Evolutionary conservation across 2,888 invertebrate species (phyloP).

Genomic region (Stegophylla sp.): DNA sequence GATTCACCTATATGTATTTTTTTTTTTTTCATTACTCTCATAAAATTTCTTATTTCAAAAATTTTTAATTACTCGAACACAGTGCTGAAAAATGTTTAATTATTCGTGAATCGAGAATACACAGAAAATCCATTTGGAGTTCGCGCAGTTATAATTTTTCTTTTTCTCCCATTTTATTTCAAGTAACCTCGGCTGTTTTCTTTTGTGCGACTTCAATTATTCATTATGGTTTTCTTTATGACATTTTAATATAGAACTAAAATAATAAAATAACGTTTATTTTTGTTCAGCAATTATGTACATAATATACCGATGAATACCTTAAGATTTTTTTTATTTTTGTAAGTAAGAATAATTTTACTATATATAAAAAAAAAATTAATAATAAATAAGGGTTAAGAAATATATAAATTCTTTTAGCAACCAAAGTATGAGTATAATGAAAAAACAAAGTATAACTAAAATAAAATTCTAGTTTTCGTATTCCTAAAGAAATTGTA

Average conservation of each 20-base stretch:
- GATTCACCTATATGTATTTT: background rate
- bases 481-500: too few relatives aligned
- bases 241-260: background rate
- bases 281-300: background rate
- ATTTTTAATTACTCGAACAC: background rate
- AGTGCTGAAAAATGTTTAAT: conserved; percentile 27
- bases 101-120: background rate
- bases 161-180: conserved; percentile 17
- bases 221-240: background rate
- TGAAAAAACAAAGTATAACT: too few relatives aligned
- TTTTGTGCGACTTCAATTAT: background rate
- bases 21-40: background rate
- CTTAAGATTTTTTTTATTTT: background rate
- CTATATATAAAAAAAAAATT: background rate
- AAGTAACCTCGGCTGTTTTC: background rate
- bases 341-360: background rate
- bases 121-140: background rate
- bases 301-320: background rate
- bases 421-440: background rate
- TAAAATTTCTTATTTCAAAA: background rate
- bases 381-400: background rate
- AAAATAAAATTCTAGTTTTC: background rate
- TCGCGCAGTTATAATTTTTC: background rate
- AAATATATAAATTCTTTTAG: background rate
- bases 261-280: background rate